Evolutionary conservation across 2,113 vertebrate species (phyloP).

Genomic region (Scomber japonicus): DNA sequence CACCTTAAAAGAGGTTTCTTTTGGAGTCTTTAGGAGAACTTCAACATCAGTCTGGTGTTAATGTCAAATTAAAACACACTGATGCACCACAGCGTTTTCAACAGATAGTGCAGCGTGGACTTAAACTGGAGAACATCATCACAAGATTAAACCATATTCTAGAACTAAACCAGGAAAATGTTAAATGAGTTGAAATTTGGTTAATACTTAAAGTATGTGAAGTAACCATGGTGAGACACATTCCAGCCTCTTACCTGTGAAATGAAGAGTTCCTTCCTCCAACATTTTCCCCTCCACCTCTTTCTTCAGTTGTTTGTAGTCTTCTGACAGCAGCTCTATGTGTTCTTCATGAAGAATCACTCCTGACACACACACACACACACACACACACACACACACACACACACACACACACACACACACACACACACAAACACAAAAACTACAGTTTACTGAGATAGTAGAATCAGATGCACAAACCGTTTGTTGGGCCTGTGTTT

Average conservation of each 20-base stretch:
- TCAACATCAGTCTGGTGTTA: fast-evolving
- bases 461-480: not conserved
- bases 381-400: not conserved
- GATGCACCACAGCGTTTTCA: no score
- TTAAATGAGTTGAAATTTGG: no score
- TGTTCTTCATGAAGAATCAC: constrained; percentile 94
- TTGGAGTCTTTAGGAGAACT: no score
- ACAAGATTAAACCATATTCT: no score
- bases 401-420: constrained; percentile 31
- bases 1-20: not conserved
- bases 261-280: constrained; percentile 91
- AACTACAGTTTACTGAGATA: no score
- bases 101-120: no score
- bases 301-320: constrained; percentile 91
- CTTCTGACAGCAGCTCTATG: constrained; percentile 92
- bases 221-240: not conserved
- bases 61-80: no score
- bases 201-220: no score
- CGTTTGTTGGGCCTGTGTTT: not conserved
- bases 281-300: constrained; percentile 89
- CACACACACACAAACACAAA: not conserved
- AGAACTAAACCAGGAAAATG: no score
- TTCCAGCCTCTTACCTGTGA: constrained; percentile 87
- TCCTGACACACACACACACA: constrained; percentile 76
- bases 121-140: no score